phyloP scores from a whole-genome alignment of 2,888 invertebrate species.

The Scaptomyza polygonia region DNA sequence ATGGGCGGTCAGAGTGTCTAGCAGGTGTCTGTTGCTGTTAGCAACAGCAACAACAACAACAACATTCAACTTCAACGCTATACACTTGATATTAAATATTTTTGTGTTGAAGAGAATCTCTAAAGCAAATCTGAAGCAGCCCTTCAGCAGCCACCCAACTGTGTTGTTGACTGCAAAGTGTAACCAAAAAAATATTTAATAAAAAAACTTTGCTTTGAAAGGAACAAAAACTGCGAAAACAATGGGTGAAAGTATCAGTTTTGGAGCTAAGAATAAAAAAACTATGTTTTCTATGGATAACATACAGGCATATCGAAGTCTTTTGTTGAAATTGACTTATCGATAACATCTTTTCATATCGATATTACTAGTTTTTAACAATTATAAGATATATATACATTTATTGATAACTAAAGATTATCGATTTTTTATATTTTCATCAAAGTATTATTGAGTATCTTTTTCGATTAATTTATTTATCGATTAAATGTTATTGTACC shows the following conservation, averaged over 20 bases:
- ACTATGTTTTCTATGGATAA: not conserved
- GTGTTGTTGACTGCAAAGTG: conserved; percentile 57
- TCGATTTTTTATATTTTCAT: too few relatives aligned
- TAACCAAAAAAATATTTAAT: conserved; percentile 18
- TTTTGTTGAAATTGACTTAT: not conserved
- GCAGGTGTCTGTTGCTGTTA: conserved; percentile 55
- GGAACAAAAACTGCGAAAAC: conserved; percentile 13
- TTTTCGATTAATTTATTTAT: not conserved
- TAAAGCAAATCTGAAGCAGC: conserved; percentile 33
- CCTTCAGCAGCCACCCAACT: conserved; percentile 38
- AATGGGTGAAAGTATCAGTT: conserved; percentile 14
- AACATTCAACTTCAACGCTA: not conserved
- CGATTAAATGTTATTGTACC: not conserved
- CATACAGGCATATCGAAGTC: not conserved
- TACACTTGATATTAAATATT: not conserved
- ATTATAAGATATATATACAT: too few relatives aligned
- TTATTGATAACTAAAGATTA: too few relatives aligned
- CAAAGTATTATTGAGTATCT: too few relatives aligned
- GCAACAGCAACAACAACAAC: conserved; percentile 30
- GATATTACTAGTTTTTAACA: too few relatives aligned
- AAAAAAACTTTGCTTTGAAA: conserved; percentile 12
- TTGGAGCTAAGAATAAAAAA: not conserved
- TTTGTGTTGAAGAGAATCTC: conserved; percentile 6
- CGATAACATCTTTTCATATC: not conserved
- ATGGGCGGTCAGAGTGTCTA: conserved; percentile 61